Base-by-base conservation (phyloP, 2,797 vertebrate species). In the Syncerus caffer region DNA sequence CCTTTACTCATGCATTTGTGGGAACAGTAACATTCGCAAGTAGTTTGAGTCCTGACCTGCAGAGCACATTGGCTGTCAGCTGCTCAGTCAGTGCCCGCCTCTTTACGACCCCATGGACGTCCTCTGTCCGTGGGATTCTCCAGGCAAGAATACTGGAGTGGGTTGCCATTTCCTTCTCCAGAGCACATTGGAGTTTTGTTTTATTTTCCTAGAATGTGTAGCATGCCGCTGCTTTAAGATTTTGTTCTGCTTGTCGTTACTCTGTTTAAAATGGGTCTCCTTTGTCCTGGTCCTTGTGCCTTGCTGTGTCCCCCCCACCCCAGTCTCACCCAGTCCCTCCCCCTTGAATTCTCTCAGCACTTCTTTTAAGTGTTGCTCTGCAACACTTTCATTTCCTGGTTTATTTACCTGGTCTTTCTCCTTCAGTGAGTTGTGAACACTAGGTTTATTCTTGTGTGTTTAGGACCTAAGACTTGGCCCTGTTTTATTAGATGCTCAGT, bases 381-480 rank as follows among this genome's bases (percentile, higher is more conserved):
- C 25, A 23, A 7, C 21, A 47, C 47, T 47, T 47, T 47, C 47
- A 47, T 47, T 47, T 47, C 42, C 42, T 27, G n/a, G 38, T 25
- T 31, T n/a, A 29, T n/a, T 42, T 38, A n/a, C 50, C 71, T 23
- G 27, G 31, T 27, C 62, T 92, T 89, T 85, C 45, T 95, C 34
- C n/a, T 83, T 86, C n/a, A 51, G 42, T 31, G 29, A 31, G 14
- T 60, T 92, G 60, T 76, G 58, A 93, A 76, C 6, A 21, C 27
- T 34, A 25, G 38, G 45, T 83, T 94, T 91, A 19, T 76, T 94
- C 38, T 88, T 89, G 42, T 60, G 67, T 31, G 38, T 86, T 85
- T 25, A 95, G 71, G 42, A 34, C 34, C 53, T 62, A 14, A n/a
- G 85, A 83, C 76, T 92, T 96, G 87, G 42, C 25, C n/a, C 29